These are phyloP conservation scores for Stegastes partitus DNA, from an alignment of 2,113 vertebrate genomes.

Conservation along the genomic window DNA sequence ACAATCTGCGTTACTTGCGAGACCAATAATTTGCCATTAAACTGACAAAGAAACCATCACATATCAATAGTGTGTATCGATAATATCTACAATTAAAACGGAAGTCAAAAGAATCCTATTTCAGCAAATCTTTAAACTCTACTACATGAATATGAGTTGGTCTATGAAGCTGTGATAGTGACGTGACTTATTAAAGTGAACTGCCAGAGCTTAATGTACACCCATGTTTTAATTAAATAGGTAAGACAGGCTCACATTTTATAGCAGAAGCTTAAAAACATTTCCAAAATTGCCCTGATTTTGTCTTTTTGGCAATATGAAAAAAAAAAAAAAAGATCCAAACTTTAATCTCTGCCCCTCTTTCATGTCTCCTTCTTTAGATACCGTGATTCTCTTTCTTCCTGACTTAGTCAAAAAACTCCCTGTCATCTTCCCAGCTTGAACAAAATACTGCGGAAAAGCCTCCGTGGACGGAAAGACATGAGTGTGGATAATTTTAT, in stretches of 20 bases:
- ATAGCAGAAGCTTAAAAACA: conserved; percentile 15
- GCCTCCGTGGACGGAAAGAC: conserved; percentile 19
- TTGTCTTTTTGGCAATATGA: conserved; percentile 16
- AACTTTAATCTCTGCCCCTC: conserved; percentile 39
- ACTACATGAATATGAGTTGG: background rate
- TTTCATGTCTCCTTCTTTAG: conserved; percentile 40
- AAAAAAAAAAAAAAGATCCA: conserved; percentile 3
- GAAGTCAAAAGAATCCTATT: background rate
- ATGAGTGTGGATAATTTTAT: conserved; percentile 1
- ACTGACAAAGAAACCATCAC: background rate
- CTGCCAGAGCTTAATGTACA: background rate
- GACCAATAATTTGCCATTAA: conserved; percentile 3
- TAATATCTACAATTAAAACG: background rate
- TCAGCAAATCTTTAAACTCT: background rate
- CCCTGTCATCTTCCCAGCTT: conserved; percentile 21
- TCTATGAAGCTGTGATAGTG: background rate
- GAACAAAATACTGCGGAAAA: conserved; percentile 31
- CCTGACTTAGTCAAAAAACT: conserved; percentile 38
- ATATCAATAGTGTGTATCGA: background rate
- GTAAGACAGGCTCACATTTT: background rate
- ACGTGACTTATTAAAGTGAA: background rate
- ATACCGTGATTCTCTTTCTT: conserved; percentile 51
- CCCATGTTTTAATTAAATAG: background rate
- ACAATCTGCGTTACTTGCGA: conserved; percentile 3
- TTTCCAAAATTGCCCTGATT: background rate